phyloP scores from a whole-genome alignment of 2,797 vertebrate genomes.

The Chanos chanos region DNA sequence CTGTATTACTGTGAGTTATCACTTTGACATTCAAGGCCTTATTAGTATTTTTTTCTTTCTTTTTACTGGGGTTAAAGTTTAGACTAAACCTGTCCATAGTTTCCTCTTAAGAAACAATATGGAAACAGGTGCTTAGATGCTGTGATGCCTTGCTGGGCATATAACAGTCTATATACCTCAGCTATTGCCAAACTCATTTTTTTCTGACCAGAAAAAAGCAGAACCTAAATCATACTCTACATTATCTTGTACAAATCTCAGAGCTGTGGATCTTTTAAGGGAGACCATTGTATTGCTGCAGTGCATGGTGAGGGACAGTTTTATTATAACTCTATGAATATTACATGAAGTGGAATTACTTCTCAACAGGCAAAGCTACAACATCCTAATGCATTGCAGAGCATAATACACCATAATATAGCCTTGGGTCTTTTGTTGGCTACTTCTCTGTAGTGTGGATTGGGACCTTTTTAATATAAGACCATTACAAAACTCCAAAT shows the following conservation, averaged over 20 bases:
- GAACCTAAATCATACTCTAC: constrained; percentile 10
- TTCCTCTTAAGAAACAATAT: constrained; percentile 4
- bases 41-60: not conserved
- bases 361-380: constrained; percentile 33
- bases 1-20: constrained; percentile 17
- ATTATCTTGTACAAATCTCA: constrained; percentile 10
- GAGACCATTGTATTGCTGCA: constrained; percentile 32
- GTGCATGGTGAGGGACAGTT: constrained; percentile 21
- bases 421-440: constrained; percentile 25
- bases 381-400: constrained; percentile 23
- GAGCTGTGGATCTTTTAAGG: not conserved
- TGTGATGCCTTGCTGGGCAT: too few species aligned
- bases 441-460: constrained; percentile 28
- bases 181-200: constrained; percentile 10
- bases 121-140: too few species aligned
- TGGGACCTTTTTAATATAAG: constrained; percentile 6
- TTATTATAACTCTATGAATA: constrained; percentile 49
- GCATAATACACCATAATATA: constrained; percentile 3
- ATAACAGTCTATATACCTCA: too few species aligned
- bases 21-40: constrained; percentile 1
- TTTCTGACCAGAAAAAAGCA: too few species aligned
- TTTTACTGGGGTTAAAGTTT: constrained; percentile 1
- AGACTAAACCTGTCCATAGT: not conserved
- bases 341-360: constrained; percentile 50
- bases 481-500: constrained; percentile 16